A percentile compares a stretch with the other conserved stretches of the same genome.
Conservation (phyloP, 2,888 invertebrate species). For the Opisthograptis luteolata region DNA sequence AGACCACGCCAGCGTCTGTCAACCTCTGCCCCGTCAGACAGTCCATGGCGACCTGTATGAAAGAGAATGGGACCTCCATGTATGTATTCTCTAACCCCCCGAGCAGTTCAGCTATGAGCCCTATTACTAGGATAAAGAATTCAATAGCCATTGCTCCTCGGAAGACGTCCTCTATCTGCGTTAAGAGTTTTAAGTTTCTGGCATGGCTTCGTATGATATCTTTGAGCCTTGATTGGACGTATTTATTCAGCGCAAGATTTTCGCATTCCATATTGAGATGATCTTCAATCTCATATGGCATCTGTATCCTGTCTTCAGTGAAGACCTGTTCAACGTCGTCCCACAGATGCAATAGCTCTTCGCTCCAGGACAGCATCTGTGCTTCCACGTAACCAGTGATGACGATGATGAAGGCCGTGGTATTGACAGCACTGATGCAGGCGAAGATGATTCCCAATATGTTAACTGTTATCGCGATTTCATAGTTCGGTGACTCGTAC, state of each 20-base stretch:
- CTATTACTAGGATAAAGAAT: conserved; percentile 50
- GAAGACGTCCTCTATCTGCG: conserved; percentile 49
- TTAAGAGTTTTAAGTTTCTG: conserved; percentile 44
- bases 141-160: conserved; percentile 55
- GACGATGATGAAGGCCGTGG: conserved; percentile 53
- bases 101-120: conserved; percentile 57
- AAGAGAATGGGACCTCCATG: conserved; percentile 53
- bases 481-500: conserved; percentile 58
- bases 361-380: conserved; percentile 55
- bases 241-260: conserved; percentile 42
- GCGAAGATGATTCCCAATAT: too few relatives aligned
- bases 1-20: conserved; percentile 47
- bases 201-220: conserved; percentile 50
- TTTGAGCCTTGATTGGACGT: conserved; percentile 44
- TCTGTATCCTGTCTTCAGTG: background rate
- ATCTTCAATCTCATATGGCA: too few relatives aligned
- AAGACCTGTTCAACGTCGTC: conserved; percentile 43
- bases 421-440: conserved; percentile 46
- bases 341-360: conserved; percentile 55
- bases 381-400: conserved; percentile 59
- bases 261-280: too few relatives aligned
- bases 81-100: conserved; percentile 62
- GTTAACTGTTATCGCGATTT: conserved; percentile 55
- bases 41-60: conserved; percentile 54
- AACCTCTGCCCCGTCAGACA: conserved; percentile 53